phyloP scores from a whole-genome alignment of 1,140 invertebrate species.

The Odontomachus brunneus region DNA sequence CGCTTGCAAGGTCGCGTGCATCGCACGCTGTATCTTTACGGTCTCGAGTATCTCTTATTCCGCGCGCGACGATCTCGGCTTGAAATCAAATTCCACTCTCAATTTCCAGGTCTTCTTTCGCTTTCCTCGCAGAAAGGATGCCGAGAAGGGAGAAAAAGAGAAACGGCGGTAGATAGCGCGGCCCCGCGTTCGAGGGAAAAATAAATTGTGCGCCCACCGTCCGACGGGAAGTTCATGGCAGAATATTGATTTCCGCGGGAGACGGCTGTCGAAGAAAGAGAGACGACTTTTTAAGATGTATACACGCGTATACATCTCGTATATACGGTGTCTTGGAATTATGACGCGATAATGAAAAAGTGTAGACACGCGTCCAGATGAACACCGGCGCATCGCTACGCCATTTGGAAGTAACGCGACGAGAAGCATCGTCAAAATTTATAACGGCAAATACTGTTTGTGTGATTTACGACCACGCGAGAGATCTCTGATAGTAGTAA shows the following conservation, averaged over 20 bases:
- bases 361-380: too few relatives aligned
- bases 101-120: slow-evolving; percentile 60
- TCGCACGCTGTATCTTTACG: slow-evolving; percentile 5
- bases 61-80: slow-evolving; percentile 28
- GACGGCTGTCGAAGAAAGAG: slow-evolving; percentile 41
- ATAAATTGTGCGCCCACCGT: slow-evolving; percentile 66
- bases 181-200: slow-evolving; percentile 44
- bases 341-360: background rate
- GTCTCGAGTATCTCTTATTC: slow-evolving; percentile 57
- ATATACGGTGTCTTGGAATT: slow-evolving; percentile 10
- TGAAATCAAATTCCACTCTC: slow-evolving; percentile 72
- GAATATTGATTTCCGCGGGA: slow-evolving; percentile 73
- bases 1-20: slow-evolving; percentile 12
- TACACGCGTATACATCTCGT: slow-evolving; percentile 39
- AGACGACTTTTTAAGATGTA: slow-evolving; percentile 62
- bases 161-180: slow-evolving; percentile 46
- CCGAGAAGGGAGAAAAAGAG: slow-evolving; percentile 22
- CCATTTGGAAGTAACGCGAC: background rate
- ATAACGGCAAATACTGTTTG: background rate
- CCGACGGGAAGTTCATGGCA: slow-evolving; percentile 53
- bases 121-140: slow-evolving; percentile 29
- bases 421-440: background rate
- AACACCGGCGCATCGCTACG: background rate
- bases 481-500: background rate
- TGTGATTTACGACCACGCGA: background rate